Evolutionary conservation across 2,113 vertebrate genomes (phyloP).

Genomic region (Perca flavescens): DNA sequence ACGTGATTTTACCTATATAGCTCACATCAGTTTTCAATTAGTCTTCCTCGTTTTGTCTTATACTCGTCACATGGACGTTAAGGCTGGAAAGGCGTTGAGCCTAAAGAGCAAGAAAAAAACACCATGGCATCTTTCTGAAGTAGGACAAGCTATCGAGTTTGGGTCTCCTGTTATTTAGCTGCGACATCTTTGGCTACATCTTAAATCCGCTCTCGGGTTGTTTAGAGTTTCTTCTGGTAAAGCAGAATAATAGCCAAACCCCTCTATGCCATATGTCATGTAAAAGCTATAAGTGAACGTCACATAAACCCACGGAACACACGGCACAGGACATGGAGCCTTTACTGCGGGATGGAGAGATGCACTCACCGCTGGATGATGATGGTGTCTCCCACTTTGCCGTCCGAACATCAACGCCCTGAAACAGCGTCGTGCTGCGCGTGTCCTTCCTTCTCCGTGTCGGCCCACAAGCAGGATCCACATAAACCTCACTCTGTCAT

Average conservation of each 20-base stretch:
- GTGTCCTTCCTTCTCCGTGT: neutral
- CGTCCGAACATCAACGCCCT: constrained; percentile 15
- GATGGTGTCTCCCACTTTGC: neutral
- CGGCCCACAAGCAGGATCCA: constrained; percentile 10
- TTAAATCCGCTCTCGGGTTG: neutral
- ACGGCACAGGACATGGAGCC: neutral
- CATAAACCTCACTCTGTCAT: constrained; percentile 13
- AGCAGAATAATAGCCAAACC: accelerated
- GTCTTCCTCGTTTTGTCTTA: neutral
- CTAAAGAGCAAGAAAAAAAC: neutral
- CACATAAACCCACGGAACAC: neutral
- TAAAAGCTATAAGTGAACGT: neutral
- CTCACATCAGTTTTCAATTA: neutral
- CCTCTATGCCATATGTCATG: neutral
- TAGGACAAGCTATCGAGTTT: neutral
- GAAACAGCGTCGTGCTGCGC: neutral
- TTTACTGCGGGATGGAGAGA: neutral
- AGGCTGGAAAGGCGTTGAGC: neutral
- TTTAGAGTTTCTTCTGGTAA: neutral
- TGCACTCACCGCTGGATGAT: constrained; percentile 62
- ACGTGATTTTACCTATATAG: neutral
- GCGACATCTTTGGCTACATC: neutral
- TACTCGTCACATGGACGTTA: neutral
- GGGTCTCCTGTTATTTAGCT: neutral
- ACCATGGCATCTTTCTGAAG: neutral